Conservation (phyloP, 2,888 invertebrate species). For the Glyphotaelius pellucidus region DNA sequence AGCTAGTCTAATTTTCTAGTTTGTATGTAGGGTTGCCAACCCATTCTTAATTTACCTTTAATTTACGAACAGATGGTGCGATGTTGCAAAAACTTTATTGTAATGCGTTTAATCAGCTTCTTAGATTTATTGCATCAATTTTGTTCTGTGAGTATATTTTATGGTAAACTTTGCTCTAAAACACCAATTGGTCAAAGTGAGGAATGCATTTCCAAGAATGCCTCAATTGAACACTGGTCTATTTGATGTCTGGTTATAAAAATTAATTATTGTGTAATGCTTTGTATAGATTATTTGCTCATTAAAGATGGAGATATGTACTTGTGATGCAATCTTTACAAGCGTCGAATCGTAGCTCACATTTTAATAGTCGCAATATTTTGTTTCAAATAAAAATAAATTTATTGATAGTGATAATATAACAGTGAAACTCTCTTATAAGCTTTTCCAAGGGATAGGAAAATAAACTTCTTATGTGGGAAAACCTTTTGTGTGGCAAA, state of each 20-base stretch:
- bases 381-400: not conserved
- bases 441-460: too few relatives aligned
- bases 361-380: not conserved
- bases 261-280: not conserved
- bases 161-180: not conserved
- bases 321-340: not conserved
- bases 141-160: not conserved
- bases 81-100: slow-evolving; percentile 18
- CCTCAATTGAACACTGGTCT: not conserved
- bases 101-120: not conserved
- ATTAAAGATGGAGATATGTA: not conserved
- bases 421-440: not conserved
- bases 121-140: slow-evolving; percentile 4
- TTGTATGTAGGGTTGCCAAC: slow-evolving; percentile 10
- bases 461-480: too few relatives aligned
- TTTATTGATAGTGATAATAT: not conserved
- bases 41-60: slow-evolving; percentile 35
- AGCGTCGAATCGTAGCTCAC: not conserved
- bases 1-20: slow-evolving; percentile 47
- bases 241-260: not conserved
- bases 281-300: not conserved
- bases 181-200: not conserved
- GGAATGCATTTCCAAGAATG: not conserved
- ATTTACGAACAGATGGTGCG: slow-evolving; percentile 36
- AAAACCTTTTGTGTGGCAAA: too few relatives aligned